These are phyloP conservation scores for Anthopleura sola DNA, from an alignment of 64 coral and sea anemone genomes.

Conservation along the genomic window DNA sequence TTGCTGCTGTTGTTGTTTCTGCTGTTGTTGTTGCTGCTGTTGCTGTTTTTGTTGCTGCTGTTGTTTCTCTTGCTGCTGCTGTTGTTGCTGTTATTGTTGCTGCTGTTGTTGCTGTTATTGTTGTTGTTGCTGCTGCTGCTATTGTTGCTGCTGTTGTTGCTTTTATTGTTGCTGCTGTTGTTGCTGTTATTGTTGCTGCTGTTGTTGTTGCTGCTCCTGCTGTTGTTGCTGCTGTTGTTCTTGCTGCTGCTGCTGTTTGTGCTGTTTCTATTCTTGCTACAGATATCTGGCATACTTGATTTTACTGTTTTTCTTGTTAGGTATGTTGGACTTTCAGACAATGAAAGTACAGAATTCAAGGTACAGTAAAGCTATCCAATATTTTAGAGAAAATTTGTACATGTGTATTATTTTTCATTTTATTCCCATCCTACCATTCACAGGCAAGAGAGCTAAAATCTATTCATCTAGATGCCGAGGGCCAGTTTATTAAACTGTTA, in stretches of 20 bases:
- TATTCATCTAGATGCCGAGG: slow-evolving; percentile 93
- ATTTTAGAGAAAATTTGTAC: too few species aligned
- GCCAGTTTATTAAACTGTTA: slow-evolving; percentile 89
- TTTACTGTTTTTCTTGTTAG: slow-evolving; percentile 32
- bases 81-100: neutral
- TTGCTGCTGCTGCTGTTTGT: neutral
- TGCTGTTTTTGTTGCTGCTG: neutral
- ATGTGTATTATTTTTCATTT: neutral
- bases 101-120: too few species aligned
- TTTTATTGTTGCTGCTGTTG: too few species aligned
- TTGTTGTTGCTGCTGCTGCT: too few species aligned
- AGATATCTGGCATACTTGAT: neutral
- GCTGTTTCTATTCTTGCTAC: too few species aligned
- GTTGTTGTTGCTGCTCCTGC: too few species aligned
- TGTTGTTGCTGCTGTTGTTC: too few species aligned
- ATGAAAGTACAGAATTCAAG: slow-evolving; percentile 94
- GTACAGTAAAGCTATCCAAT: slow-evolving; percentile 18
- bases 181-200: too few species aligned
- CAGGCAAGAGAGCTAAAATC: slow-evolving; percentile 97
- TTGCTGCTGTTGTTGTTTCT: too few species aligned
- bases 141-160: neutral
- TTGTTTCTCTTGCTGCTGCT: too few species aligned
- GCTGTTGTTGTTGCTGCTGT: neutral
- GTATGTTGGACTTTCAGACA: slow-evolving; percentile 85
- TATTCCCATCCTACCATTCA: neutral